These are phyloP conservation scores for Thaleichthys pacificus DNA, from an alignment of 2,797 vertebrate genomes.

Conservation along the genomic window DNA sequence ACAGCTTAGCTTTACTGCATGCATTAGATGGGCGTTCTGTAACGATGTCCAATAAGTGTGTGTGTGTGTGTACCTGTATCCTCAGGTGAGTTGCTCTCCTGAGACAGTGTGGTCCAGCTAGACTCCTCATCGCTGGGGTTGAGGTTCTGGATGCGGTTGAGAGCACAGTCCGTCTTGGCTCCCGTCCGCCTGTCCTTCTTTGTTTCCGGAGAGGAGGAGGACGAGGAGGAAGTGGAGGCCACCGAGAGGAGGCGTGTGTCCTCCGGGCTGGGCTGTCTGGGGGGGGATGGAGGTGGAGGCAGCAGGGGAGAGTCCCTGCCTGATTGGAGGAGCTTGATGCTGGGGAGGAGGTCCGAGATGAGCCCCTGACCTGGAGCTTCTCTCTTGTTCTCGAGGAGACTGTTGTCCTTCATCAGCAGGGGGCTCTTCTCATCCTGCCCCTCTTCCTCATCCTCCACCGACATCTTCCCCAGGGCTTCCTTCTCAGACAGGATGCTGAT, in stretches of 20 bases:
- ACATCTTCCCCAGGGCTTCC: conserved; percentile 62
- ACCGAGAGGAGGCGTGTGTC: conserved; percentile 80
- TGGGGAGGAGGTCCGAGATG: conserved; percentile 61
- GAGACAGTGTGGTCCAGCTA: conserved; percentile 96
- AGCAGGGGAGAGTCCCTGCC: conserved; percentile 50
- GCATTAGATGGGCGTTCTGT: not conserved
- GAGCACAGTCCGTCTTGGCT: conserved; percentile 93
- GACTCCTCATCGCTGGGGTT: conserved; percentile 95
- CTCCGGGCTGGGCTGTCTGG: conserved; percentile 77
- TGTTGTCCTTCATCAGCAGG: conserved; percentile 54
- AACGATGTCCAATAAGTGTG: conserved; percentile 6
- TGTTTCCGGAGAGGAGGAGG: conserved; percentile 90
- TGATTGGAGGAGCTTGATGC: conserved; percentile 56
- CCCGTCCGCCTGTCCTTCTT: conserved; percentile 95
- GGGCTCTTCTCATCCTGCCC: conserved; percentile 63
- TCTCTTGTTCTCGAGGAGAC: conserved; percentile 41
- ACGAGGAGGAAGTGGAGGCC: conserved; percentile 69
- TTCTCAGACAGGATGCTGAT: conserved; percentile 78
- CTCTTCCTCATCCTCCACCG: conserved; percentile 47
- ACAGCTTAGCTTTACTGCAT: not conserved
- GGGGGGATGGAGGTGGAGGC: conserved; percentile 69
- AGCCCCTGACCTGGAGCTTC: conserved; percentile 47
- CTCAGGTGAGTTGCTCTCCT: conserved; percentile 92
- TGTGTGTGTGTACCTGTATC: conserved; percentile 81
- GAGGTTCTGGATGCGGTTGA: conserved; percentile 95